Conservation (phyloP, 2,888 invertebrate genomes). For the Apoderus coryli region DNA sequence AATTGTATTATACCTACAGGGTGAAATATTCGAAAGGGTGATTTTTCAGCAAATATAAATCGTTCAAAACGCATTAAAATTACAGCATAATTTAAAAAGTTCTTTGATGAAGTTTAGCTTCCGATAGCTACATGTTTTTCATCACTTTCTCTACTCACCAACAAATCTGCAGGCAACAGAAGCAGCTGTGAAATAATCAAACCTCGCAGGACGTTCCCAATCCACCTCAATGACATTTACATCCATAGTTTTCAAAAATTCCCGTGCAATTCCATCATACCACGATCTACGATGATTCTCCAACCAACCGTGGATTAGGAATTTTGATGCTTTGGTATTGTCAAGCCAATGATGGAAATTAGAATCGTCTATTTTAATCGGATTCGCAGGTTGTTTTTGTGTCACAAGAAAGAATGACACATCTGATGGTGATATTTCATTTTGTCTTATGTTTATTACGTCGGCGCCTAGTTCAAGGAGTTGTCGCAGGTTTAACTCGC, state of each 20-base stretch:
- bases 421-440: conserved; percentile 10
- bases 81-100: too few species aligned
- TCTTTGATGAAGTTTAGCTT: too few species aligned
- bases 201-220: conserved; percentile 31
- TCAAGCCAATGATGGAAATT: conserved; percentile 9
- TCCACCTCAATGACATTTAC: conserved; percentile 37
- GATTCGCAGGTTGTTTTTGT: conserved; percentile 1
- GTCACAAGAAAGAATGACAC: conserved; percentile 12
- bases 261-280: conserved; percentile 26
- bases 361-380: conserved; percentile 7
- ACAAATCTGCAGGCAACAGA: conserved; percentile 19
- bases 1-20: not conserved
- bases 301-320: conserved; percentile 36
- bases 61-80: too few species aligned
- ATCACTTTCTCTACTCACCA: conserved; percentile 21
- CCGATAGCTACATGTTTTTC: too few species aligned
- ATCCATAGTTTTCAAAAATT: conserved; percentile 30
- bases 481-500: conserved; percentile 12
- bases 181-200: conserved; percentile 25
- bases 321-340: conserved; percentile 23
- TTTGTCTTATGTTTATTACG: too few species aligned
- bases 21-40: too few species aligned
- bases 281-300: conserved; percentile 28
- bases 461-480: conserved; percentile 13
- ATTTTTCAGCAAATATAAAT: too few species aligned